phyloP scores from a whole-genome alignment of 1,140 invertebrate species.

The Cydia fagiglandana region DNA sequence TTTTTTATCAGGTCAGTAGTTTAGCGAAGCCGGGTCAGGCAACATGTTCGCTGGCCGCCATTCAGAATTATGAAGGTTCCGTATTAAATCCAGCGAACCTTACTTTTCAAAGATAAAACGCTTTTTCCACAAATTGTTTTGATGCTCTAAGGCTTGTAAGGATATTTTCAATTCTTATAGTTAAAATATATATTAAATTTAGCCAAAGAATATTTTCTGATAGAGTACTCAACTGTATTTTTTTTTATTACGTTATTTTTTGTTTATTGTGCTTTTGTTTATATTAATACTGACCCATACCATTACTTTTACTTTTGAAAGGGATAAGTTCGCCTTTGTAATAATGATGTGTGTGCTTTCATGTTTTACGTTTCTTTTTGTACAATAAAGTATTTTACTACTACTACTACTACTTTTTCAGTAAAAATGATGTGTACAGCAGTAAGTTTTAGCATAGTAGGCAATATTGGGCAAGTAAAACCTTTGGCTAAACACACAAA shows the following conservation, averaged over 20 bases:
- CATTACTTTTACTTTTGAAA: too few species aligned
- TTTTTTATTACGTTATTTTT: background rate
- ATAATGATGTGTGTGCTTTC: too few species aligned
- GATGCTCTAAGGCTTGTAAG: background rate
- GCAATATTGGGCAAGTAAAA: too few species aligned
- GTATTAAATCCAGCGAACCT: conserved; percentile 24
- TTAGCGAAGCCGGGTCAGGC: conserved; percentile 8
- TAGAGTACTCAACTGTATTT: background rate
- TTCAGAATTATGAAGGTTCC: conserved; percentile 30
- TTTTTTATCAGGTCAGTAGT: conserved; percentile 30
- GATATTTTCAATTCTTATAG: background rate
- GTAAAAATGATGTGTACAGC: too few species aligned
- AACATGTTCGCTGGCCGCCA: conserved; percentile 27
- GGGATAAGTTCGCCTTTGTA: too few species aligned
- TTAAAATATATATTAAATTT: background rate
- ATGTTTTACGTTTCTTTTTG: too few species aligned
- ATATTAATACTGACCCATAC: too few species aligned
- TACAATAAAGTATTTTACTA: too few species aligned
- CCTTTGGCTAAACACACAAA: too few species aligned
- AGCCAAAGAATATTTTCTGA: background rate
- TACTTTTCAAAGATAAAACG: conserved; percentile 29
- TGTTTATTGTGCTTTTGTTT: background rate
- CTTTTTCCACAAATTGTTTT: conserved; percentile 10
- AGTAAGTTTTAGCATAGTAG: too few species aligned
- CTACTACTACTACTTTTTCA: too few species aligned